Conservation (phyloP, 1,140 invertebrate species). For the Conus betulinus region DNA sequence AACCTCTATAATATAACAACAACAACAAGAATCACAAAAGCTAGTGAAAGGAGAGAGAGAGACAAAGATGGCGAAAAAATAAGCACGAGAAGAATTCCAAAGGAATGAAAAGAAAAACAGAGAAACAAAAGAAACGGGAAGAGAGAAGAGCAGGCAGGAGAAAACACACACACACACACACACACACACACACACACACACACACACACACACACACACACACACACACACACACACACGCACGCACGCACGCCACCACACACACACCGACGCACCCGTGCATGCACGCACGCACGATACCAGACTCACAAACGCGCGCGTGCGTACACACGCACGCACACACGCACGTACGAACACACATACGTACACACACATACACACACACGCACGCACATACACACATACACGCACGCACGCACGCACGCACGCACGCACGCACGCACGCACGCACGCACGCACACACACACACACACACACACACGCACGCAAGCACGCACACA, state of each 20-base stretch:
- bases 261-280: too few relatives aligned
- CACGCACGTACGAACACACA: neutral
- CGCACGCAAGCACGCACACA: too few relatives aligned
- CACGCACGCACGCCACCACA: too few relatives aligned
- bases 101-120: neutral
- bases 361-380: neutral
- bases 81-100: neutral
- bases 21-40: too few relatives aligned
- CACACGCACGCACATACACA: neutral
- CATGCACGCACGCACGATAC: neutral
- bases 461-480: too few relatives aligned
- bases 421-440: too few relatives aligned
- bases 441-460: too few relatives aligned
- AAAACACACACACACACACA: neutral
- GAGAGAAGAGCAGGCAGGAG: too few relatives aligned
- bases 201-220: neutral
- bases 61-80: neutral
- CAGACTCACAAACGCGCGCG: too few relatives aligned
- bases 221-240: neutral
- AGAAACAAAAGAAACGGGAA: too few relatives aligned
- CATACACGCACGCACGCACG: neutral
- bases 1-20: too few relatives aligned
- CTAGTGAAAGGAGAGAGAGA: neutral
- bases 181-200: neutral
- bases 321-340: neutral